These are phyloP conservation scores for Allophyes oxyacanthae DNA, from an alignment of 2,888 invertebrate genomes.

Conservation along the genomic window DNA sequence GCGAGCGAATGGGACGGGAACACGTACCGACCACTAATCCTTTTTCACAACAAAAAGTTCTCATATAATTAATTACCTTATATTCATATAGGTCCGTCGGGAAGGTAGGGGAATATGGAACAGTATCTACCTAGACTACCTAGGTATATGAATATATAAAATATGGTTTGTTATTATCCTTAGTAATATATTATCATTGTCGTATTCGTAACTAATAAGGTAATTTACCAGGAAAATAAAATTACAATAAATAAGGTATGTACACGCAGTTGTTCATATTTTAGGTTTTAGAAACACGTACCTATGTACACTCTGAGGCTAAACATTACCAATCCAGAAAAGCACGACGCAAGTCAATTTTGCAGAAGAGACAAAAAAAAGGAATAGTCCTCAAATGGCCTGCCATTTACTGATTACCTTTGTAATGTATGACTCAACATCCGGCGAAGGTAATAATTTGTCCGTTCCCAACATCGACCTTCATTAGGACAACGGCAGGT, in stretches of 20 bases:
- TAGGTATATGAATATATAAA: too few species aligned
- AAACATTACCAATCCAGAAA: slow-evolving; percentile 1
- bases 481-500: slow-evolving; percentile 81
- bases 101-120: slow-evolving; percentile 10
- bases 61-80: slow-evolving; percentile 44
- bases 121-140: slow-evolving; percentile 1
- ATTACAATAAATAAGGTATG: too few species aligned
- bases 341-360: slow-evolving; percentile 20
- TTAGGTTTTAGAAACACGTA: too few species aligned
- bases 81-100: slow-evolving; percentile 6
- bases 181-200: too few species aligned
- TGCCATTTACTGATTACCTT: slow-evolving; percentile 57
- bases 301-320: too few species aligned
- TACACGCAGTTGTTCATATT: too few species aligned
- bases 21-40: slow-evolving; percentile 46
- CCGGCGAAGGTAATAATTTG: slow-evolving; percentile 68
- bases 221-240: too few species aligned
- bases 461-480: slow-evolving; percentile 71
- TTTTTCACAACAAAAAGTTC: slow-evolving; percentile 34
- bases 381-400: slow-evolving; percentile 44
- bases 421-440: slow-evolving; percentile 62
- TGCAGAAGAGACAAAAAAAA: slow-evolving; percentile 38
- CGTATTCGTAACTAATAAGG: too few species aligned
- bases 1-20: slow-evolving; percentile 54
- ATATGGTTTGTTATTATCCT: too few species aligned